Conservation (phyloP, 2,797 vertebrate genomes). For the Anniella stebbinsi region DNA sequence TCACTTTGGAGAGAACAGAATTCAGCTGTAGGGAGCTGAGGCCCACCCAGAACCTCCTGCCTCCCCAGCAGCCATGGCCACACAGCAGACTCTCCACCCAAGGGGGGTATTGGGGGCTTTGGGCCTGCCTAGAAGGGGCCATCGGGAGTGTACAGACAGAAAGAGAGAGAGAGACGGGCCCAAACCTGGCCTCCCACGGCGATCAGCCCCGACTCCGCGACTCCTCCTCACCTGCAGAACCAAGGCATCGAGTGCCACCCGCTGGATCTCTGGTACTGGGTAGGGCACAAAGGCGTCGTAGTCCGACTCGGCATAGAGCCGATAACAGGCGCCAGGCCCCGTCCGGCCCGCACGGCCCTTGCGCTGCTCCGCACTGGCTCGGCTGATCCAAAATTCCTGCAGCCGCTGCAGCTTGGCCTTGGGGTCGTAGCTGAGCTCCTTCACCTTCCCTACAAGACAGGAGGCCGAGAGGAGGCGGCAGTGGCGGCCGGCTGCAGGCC, state of each 20-base stretch:
- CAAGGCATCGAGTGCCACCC: constrained; percentile 90
- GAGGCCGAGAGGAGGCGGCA: no score
- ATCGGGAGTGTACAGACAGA: no score
- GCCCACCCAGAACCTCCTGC: no score
- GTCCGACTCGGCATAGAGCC: constrained; percentile 91
- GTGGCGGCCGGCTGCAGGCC: no score
- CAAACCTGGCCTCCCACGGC: neutral
- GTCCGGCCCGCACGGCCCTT: constrained; percentile 94
- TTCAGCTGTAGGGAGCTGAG: no score
- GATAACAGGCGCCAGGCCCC: constrained; percentile 92
- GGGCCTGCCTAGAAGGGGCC: neutral
- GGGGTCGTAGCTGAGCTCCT: constrained; percentile 94
- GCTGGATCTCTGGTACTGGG: constrained; percentile 90
- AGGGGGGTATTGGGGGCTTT: neutral
- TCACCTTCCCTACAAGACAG: constrained; percentile 88
- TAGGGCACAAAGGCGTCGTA: constrained; percentile 90
- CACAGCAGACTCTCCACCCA: neutral
- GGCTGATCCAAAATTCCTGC: constrained; percentile 97
- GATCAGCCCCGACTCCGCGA: neutral
- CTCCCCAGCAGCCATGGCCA: neutral
- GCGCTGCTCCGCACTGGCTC: constrained; percentile 93
- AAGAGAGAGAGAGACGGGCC: neutral
- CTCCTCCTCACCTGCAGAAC: constrained; percentile 86
- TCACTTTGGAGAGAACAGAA: neutral
- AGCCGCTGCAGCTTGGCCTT: constrained; percentile 93